Base-by-base conservation (phyloP, 1,140 invertebrate species). In the Phymastichus coffea region DNA sequence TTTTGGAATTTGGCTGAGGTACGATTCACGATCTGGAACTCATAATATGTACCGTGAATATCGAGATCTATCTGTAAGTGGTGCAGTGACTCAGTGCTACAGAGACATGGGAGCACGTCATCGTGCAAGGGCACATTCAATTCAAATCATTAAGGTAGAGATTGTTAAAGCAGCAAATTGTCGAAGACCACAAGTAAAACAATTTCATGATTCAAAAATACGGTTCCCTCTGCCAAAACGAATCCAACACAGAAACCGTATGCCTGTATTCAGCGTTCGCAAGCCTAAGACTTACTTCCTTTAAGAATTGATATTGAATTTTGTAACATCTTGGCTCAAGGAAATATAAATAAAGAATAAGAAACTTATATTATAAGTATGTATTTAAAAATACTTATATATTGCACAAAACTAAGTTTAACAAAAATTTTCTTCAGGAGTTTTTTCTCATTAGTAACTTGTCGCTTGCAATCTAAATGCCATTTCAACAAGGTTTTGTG, bases 11-110 rank as follows among this genome's bases (percentile, higher is more conserved):
- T 99, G 97, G 97, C 80, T 99, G 72, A 87, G 97, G 66, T 95
- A 95, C 76, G 95, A 99, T 73, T 99, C 97, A 1, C 85, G 98
- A 55, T 98, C 95, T 44, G 98, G 97, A 52, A 98, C 95, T 33
- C 98, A 99, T 83, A 99, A 99, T 83, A 99, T 99, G 96, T 99
- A 99, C 89, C 86, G 97, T 53, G 98, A 99, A 81, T 99, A 99
- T 82, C 86, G 98, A 66, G 98, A 99, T 78, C 81, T 99, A 65
- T 93, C 92, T 38, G 90, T 95, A 4, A 91, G 93, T 49, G 94
- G 91, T 55, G 98, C 97, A 46, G 96, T 99, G 3, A 99, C 97
- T 20, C 94, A 98, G 76, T 98, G 96, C 81, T 99, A 99, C 81
- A 86, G 96, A 63, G 98, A 99, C 76, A 99, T 99, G 98, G 98